Evolutionary conservation across 2,888 invertebrate species (phyloP).

Genomic region (Malthinus flaveolus): DNA sequence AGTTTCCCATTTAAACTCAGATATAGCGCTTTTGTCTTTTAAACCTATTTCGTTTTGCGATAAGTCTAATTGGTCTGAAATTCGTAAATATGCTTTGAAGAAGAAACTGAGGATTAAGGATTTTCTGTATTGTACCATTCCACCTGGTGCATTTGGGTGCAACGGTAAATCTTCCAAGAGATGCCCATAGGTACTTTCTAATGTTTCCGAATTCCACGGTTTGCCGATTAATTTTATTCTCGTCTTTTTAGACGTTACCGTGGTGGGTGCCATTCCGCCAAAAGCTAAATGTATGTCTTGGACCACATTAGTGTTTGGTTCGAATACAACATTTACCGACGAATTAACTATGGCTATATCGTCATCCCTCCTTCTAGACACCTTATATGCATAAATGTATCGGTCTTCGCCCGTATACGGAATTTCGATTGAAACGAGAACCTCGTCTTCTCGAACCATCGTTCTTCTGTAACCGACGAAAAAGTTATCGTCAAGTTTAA

Average conservation of each 20-base stretch:
- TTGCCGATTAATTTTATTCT: conserved; percentile 35
- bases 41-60: background rate
- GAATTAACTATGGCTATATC: conserved; percentile 96
- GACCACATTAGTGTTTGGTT: conserved; percentile 46
- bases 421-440: conserved; percentile 78
- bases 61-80: conserved; percentile 57
- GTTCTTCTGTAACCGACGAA: conserved; percentile 85
- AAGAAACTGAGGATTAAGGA: conserved; percentile 72
- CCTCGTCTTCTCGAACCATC: conserved; percentile 71
- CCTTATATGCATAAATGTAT: conserved; percentile 85
- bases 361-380: conserved; percentile 88
- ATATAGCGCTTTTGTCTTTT: background rate
- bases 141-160: conserved; percentile 69
- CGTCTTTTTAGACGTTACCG: conserved; percentile 64
- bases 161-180: conserved; percentile 77
- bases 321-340: conserved; percentile 73
- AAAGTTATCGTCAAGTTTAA: conserved; percentile 76
- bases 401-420: conserved; percentile 72
- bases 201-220: conserved; percentile 44
- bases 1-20: conserved; percentile 52
- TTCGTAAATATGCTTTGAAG: conserved; percentile 68
- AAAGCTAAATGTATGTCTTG: conserved; percentile 72
- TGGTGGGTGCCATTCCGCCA: conserved; percentile 92
- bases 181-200: conserved; percentile 61
- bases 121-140: conserved; percentile 67